A percentile compares a stretch with the other conserved stretches of the same genome.
Evolutionary conservation across 37 sponge, comb jelly and placozoan genomes (phyloP).

Genomic region (Halichondria panicea): DNA sequence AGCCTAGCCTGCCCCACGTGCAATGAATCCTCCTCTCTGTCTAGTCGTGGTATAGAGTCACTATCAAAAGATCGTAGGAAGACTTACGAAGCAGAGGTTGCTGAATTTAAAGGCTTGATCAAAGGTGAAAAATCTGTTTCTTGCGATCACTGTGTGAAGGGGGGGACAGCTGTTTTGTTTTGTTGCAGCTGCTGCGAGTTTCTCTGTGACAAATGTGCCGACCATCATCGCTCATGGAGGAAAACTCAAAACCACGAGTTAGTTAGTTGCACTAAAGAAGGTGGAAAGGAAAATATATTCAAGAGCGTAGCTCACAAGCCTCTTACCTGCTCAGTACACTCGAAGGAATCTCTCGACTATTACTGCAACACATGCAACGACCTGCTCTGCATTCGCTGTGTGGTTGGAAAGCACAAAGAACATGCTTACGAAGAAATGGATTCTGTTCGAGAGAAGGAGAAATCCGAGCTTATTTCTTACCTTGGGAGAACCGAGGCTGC

Average conservation of each 20-base stretch:
- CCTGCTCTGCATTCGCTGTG: slow-evolving; percentile 32
- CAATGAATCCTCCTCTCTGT: background rate
- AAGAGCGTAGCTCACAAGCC: slow-evolving; percentile 12
- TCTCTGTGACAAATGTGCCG: slow-evolving; percentile 31
- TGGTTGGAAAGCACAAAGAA: slow-evolving; percentile 11
- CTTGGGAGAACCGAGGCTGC: background rate
- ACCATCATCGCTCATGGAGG: slow-evolving; percentile 20
- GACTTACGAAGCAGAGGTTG: slow-evolving; percentile 38
- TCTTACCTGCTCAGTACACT: slow-evolving; percentile 7
- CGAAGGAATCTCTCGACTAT: slow-evolving; percentile 13
- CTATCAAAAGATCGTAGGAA: slow-evolving; percentile 19
- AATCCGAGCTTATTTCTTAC: background rate
- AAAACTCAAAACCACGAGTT: slow-evolving; percentile 35
- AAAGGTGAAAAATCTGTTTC: background rate
- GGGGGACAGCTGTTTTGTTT: slow-evolving; percentile 38
- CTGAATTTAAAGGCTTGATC: slow-evolving; percentile 19
- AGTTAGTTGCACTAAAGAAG: background rate
- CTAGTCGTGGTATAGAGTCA: slow-evolving; percentile 10
- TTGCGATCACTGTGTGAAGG: slow-evolving; percentile 48
- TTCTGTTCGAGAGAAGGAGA: slow-evolving; percentile 14
- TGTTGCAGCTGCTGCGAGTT: slow-evolving; percentile 52
- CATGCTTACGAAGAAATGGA: slow-evolving; percentile 27
- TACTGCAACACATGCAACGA: slow-evolving; percentile 27
- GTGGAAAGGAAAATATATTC: background rate
- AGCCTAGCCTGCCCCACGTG: slow-evolving; percentile 39